Percentiles rank a stretch among this genome's conserved stretches.
phyloP scores from a whole-genome alignment of 2,797 vertebrate genomes.

The Sciaenops ocellatus region DNA sequence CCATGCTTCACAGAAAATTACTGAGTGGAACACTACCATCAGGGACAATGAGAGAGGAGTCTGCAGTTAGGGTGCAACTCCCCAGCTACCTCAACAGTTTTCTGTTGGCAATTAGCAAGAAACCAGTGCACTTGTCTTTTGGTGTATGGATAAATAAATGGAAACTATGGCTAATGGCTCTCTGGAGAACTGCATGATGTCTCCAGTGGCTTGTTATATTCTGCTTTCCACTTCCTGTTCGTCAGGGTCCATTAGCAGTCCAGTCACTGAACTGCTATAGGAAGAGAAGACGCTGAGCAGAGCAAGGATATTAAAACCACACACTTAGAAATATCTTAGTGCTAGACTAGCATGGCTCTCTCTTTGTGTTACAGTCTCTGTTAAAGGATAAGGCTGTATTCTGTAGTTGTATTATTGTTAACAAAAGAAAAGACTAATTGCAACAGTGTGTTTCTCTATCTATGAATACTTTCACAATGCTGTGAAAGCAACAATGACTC shows the following conservation, averaged over 20 bases:
- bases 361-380: slow-evolving; percentile 3
- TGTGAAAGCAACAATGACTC: background rate
- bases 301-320: slow-evolving; percentile 27
- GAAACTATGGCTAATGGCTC: slow-evolving; percentile 78
- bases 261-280: slow-evolving; percentile 43
- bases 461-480: background rate
- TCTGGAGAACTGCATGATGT: slow-evolving; percentile 60
- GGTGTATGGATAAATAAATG: slow-evolving; percentile 72
- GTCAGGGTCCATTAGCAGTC: slow-evolving; percentile 67
- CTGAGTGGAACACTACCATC: slow-evolving; percentile 47
- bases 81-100: slow-evolving; percentile 53
- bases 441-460: background rate
- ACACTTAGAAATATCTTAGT: slow-evolving; percentile 33
- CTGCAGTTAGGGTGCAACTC: slow-evolving; percentile 47
- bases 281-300: slow-evolving; percentile 28
- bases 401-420: background rate
- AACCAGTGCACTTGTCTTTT: slow-evolving; percentile 39
- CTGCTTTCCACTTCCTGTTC: slow-evolving; percentile 73
- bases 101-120: slow-evolving; percentile 69
- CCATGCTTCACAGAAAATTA: slow-evolving; percentile 51
- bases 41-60: slow-evolving; percentile 36
- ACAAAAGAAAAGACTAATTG: slow-evolving; percentile 14
- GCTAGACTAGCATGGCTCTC: background rate
- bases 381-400: background rate
- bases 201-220: slow-evolving; percentile 81